These are phyloP conservation scores for Sceliomorpha sp. DNA, from an alignment of 2,888 invertebrate species.

Conservation along the genomic window DNA sequence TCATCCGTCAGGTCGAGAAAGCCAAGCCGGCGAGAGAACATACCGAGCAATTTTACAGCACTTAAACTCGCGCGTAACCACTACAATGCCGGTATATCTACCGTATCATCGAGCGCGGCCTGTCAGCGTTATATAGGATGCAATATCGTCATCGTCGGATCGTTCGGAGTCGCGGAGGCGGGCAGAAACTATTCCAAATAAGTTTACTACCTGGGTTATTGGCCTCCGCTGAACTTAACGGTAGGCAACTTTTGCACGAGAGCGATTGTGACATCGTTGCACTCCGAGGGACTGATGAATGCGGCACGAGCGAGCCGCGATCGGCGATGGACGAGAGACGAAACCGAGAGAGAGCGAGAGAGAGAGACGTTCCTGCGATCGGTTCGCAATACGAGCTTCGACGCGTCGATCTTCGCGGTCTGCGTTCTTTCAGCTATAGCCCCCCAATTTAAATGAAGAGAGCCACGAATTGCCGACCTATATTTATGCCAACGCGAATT, in stretches of 20 bases:
- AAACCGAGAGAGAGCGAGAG: conserved; percentile 18
- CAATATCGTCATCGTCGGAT: conserved; percentile 61
- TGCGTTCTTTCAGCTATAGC: no score
- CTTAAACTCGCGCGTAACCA: conserved; percentile 47
- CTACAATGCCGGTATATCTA: conserved; percentile 42
- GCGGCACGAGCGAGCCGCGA: no score
- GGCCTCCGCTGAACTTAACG: conserved; percentile 78
- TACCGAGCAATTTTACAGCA: conserved; percentile 40
- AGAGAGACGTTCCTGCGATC: no score
- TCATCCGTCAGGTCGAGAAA: conserved; percentile 40
- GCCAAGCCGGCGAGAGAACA: conserved; percentile 21
- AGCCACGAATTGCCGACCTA: no score
- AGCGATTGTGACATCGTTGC: conserved; percentile 68
- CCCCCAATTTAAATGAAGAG: no score
- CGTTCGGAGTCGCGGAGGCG: conserved; percentile 61
- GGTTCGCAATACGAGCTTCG: no score
- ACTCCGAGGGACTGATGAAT: no score
- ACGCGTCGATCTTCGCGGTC: no score
- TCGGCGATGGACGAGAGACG: no score
- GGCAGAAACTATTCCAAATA: conserved; percentile 73
- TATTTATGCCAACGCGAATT: no score
- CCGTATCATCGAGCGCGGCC: conserved; percentile 37
- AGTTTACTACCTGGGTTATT: conserved; percentile 76
- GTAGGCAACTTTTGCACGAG: conserved; percentile 66
- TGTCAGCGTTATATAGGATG: conserved; percentile 47